Conservation (phyloP, 2,888 invertebrate species). For the Callyntrura guangdongensis region DNA sequence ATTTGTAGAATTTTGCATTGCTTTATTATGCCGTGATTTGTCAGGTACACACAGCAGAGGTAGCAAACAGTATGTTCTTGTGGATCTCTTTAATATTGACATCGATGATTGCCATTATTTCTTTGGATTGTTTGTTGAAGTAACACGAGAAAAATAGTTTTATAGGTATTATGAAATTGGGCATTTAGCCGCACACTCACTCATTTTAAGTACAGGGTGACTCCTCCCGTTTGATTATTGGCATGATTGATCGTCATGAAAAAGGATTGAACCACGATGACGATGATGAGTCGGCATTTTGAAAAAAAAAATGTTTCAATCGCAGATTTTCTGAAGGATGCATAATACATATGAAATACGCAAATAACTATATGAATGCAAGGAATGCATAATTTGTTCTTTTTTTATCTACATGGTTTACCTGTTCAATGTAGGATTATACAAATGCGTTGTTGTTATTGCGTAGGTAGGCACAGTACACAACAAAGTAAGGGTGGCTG, state of each 20-base stretch:
- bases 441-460: constrained; percentile 1
- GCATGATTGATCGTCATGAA: constrained; percentile 70
- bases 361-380: constrained; percentile 5
- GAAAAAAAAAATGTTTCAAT: constrained; percentile 47
- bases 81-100: not conserved
- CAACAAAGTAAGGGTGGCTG: not conserved
- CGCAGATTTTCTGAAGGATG: not conserved
- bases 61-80: not conserved
- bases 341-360: constrained; percentile 15
- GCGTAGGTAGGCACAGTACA: not conserved
- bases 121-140: not conserved
- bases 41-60: no score
- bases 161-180: constrained; percentile 41
- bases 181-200: constrained; percentile 43
- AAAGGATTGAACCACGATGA: constrained; percentile 39
- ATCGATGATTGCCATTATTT: constrained; percentile 16
- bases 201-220: constrained; percentile 16
- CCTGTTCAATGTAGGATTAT: not conserved
- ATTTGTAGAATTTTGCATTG: not conserved
- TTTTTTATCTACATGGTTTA: not conserved
- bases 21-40: not conserved
- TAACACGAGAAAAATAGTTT: not conserved
- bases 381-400: constrained; percentile 31
- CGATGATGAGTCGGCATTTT: constrained; percentile 43
- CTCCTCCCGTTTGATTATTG: constrained; percentile 58